Base-by-base conservation (phyloP, 2,797 vertebrate species). In the Characodon lateralis region DNA sequence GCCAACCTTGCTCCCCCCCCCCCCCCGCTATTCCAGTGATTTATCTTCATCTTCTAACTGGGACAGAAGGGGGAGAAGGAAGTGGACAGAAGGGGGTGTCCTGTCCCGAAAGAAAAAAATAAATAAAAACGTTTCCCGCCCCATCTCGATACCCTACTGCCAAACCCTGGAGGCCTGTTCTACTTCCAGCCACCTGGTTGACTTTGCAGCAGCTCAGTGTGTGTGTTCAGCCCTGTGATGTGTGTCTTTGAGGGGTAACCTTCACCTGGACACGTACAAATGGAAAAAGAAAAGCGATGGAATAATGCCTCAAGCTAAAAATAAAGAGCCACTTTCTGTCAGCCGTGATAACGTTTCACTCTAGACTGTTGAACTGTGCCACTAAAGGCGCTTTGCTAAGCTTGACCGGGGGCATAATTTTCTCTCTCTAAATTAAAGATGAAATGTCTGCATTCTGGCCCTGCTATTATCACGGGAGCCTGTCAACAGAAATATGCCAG, bases 171-270 rank as follows among this genome's bases (percentile, higher is more conserved):
- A 90, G 94, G 92, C 87, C 84, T 95, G 94, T 85, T 93, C 95
- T 80, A 95, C 85, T 95, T 95, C 76, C 78, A 84, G 83, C 90
- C 93, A 94, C 93, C 93, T 95, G 92, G 92, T 91, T 94, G 90
- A 92, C 89, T 90, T 91, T 91, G 84, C 88, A 80, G 85, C 80
- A 82, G 77, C 48, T 20, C 70, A 61, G 55, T 50, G 70, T 59
- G 73, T 68, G 31, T 78, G 39, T 50, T 20, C 4, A 24, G 6
- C 9, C 43, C 74, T 69, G 59, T 70, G 28, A 61, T 74, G 68
- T 77, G 55, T 61, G 14, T 74, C 28, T 1, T 1, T 24, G 13
- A 43, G 73, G 41, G 26, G 43, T 75, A 83, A 85, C 89, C 81
- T 89, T 93, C 87, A 86, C 83, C 89, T 86, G 82, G 73, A 79